These are phyloP conservation scores for Cryptoblepharus egeriae DNA, from an alignment of 2,797 vertebrate species.

Conservation along the genomic window DNA sequence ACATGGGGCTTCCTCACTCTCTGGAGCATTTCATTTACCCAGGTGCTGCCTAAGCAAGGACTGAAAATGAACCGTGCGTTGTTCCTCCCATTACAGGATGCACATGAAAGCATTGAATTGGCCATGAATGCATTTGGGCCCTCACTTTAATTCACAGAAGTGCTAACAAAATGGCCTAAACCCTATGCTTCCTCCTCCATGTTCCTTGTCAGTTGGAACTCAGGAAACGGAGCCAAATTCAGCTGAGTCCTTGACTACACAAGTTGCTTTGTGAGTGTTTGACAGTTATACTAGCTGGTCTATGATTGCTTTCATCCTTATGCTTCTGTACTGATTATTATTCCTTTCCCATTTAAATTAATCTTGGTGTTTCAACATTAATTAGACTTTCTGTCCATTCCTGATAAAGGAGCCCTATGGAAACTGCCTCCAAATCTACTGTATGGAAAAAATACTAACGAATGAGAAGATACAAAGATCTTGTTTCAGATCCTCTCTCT, in stretches of 20 bases:
- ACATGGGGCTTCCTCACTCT: neutral
- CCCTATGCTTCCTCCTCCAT: no score
- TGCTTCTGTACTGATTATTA: neutral
- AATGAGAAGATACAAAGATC: neutral
- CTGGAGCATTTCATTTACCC: neutral
- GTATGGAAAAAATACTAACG: no score
- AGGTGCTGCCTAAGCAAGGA: neutral
- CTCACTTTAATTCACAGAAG: neutral
- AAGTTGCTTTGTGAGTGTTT: neutral
- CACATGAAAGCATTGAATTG: no score
- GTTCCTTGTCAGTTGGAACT: neutral
- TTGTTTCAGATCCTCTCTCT: neutral
- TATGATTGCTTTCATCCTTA: neutral
- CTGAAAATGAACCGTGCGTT: neutral
- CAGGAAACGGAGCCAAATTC: neutral
- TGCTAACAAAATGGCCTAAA: neutral
- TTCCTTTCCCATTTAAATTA: slow-evolving; percentile 8
- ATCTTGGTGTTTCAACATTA: slow-evolving; percentile 6
- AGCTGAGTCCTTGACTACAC: no score
- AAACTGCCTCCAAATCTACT: neutral
- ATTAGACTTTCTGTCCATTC: neutral
- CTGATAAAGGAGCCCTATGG: neutral
- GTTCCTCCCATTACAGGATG: slow-evolving; percentile 4
- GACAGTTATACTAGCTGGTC: neutral
- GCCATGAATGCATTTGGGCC: no score